Percentiles rank a stretch among this genome's conserved stretches.
These are phyloP conservation scores for Epirrhoe tristata DNA, from an alignment of 2,888 invertebrate genomes.

Conservation along the genomic window DNA sequence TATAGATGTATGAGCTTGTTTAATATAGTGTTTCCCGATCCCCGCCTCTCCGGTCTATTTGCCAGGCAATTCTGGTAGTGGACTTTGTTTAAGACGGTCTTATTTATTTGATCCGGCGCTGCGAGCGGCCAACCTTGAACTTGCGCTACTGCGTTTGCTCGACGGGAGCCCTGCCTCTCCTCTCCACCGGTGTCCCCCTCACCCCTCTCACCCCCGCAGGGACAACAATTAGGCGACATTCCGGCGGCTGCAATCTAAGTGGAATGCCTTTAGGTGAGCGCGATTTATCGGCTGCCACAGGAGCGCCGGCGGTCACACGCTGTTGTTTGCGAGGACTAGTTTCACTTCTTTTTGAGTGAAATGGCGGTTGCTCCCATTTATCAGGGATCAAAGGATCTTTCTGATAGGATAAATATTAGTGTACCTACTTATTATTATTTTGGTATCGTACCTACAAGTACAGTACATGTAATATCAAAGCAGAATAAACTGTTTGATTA, in stretches of 20 bases:
- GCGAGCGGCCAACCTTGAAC: constrained; percentile 15
- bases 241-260: constrained; percentile 56
- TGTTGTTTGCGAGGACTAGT: not conserved
- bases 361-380: not conserved
- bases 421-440: too few relatives aligned
- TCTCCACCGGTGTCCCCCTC: constrained; percentile 15
- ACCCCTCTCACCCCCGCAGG: constrained; percentile 10
- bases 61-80: not conserved
- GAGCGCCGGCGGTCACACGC: constrained; percentile 1
- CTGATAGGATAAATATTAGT: too few relatives aligned
- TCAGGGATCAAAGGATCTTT: too few relatives aligned
- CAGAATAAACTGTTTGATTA: too few relatives aligned
- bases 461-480: too few relatives aligned
- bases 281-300: constrained; percentile 43
- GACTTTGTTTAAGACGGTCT: constrained; percentile 17
- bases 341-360: not conserved
- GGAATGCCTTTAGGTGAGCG: constrained; percentile 51
- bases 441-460: too few relatives aligned
- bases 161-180: constrained; percentile 15
- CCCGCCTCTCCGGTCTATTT: constrained; percentile 2
- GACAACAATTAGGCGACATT: constrained; percentile 56
- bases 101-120: constrained; percentile 13
- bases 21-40: not conserved
- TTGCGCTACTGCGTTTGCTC: constrained; percentile 17
- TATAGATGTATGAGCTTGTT: too few relatives aligned